A percentile compares a stretch with the other conserved stretches of the same genome.
Evolutionary conservation across 2,888 invertebrate genomes (phyloP).

Genomic region (Amphipyra tragopoginis): DNA sequence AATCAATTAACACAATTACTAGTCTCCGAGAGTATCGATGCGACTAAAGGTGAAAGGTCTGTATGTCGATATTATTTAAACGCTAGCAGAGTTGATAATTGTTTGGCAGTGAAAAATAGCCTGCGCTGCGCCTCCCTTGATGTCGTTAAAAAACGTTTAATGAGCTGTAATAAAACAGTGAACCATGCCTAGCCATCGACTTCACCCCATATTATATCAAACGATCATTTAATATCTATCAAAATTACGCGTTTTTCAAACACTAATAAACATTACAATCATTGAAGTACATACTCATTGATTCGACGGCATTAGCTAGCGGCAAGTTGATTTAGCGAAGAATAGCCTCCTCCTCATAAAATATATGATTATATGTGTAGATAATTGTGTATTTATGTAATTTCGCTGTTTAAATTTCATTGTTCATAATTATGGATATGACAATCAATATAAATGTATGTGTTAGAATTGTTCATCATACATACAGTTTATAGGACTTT

Average conservation of each 20-base stretch:
- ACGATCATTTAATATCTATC: neutral
- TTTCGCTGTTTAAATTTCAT: constrained; percentile 20
- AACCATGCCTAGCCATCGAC: too few relatives aligned
- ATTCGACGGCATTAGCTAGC: constrained; percentile 49
- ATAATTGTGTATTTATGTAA: constrained; percentile 31
- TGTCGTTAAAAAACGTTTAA: too few relatives aligned
- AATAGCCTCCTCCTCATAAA: constrained; percentile 62
- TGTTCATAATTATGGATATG: neutral
- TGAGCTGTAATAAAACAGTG: too few relatives aligned
- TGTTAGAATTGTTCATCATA: too few relatives aligned
- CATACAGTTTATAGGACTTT: neutral
- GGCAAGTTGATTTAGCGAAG: constrained; percentile 45
- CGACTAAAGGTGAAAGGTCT: too few relatives aligned
- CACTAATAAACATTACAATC: constrained; percentile 24
- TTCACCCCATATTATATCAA: too few relatives aligned
- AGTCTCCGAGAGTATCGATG: too few relatives aligned
- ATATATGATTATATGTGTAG: constrained; percentile 15
- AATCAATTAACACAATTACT: too few relatives aligned
- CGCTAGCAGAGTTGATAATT: too few relatives aligned
- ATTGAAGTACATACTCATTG: constrained; percentile 27
- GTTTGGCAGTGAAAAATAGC: too few relatives aligned
- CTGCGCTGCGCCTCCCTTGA: too few relatives aligned
- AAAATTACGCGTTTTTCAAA: constrained; percentile 35
- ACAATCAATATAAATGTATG: constrained; percentile 8
- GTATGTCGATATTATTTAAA: too few relatives aligned